Evolutionary conservation across 2,888 invertebrate genomes (phyloP), one percentile per base, ranked within the genome.

Genomic region (Lymantria dispar): DNA sequence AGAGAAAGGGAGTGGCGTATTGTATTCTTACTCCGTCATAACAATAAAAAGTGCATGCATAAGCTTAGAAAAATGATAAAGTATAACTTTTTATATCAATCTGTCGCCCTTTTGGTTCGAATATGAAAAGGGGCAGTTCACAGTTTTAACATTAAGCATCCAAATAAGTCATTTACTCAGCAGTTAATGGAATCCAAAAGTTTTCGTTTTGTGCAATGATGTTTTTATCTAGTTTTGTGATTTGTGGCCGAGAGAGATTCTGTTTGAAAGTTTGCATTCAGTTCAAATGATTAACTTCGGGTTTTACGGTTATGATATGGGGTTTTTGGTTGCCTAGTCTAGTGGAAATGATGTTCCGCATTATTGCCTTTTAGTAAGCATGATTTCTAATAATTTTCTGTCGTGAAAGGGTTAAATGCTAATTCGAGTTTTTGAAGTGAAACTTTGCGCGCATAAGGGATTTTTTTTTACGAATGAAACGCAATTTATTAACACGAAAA

Each of bases 161-260:
- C 14, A 40, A 11, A 40, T 40, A 68, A 68, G 68, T 68, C 68
- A 69, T 68, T 68, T 68, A 60, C 70, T 67, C 56, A 57, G 57
- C 68, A 68, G 59, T 67, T 70, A 70, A 59, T 65, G 49, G 62
- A 55, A 13, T 54, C 43, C 41, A 60, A 51, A 72, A 72, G 68
- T 74, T 74, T 48, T 51, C 52, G 54, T 67, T 65, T 55, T 53
- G 60, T 54, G 49, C 47, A 60, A 68, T 69, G 63, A 72, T 70
- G 70, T 69, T 70, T 70, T 70, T 71, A 71, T 70, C 72, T 69
- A 58, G 60, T 59, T 61, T 50, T 40, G 48, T 69, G 70, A 71
- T 70, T 70, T 70, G 72, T 71, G 71, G 53, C 48, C 10, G 46
- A 52, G 59, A 57, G n/a, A 22, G 54, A 56, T 54, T 65, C 64